Conservation (phyloP, 2,888 invertebrate genomes). For the Melanophora roralis region DNA sequence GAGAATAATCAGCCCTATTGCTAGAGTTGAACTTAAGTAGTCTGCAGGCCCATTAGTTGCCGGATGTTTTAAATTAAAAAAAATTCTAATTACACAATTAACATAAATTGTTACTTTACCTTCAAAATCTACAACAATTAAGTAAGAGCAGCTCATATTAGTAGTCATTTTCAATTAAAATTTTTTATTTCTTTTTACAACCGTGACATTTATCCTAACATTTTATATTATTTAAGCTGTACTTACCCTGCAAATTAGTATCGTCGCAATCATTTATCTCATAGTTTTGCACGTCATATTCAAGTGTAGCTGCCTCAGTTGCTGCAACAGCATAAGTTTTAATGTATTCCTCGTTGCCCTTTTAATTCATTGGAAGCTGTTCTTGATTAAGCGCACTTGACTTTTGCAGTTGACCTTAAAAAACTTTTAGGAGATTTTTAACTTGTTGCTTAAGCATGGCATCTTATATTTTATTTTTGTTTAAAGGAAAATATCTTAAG, state of each 20-base stretch:
- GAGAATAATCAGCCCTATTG: no score
- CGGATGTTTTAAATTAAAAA: no score
- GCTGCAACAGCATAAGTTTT: not conserved
- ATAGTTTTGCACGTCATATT: constrained; percentile 44
- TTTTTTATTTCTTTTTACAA: not conserved
- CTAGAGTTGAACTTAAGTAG: no score
- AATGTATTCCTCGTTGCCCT: constrained; percentile 43
- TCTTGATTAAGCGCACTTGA: constrained; percentile 63
- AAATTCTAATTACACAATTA: no score
- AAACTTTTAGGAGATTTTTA: constrained; percentile 50
- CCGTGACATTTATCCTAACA: constrained; percentile 25
- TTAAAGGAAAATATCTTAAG: constrained; percentile 32
- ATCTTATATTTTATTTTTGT: not conserved
- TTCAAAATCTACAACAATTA: not conserved
- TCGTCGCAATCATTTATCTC: constrained; percentile 59
- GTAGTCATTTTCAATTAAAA: not conserved
- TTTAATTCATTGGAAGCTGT: constrained; percentile 61
- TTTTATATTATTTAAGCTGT: constrained; percentile 15
- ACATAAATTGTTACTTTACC: no score
- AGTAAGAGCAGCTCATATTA: not conserved
- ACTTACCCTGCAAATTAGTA: constrained; percentile 42
- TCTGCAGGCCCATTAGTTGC: no score
- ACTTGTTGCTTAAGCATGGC: constrained; percentile 33
- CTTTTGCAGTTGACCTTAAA: constrained; percentile 56
- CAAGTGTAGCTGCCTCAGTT: not conserved